A percentile compares a stretch with the other conserved stretches of the same genome.
These are phyloP conservation scores for Gnatocerus cornutus DNA, from an alignment of 2,888 invertebrate species.

Conservation along the genomic window DNA sequence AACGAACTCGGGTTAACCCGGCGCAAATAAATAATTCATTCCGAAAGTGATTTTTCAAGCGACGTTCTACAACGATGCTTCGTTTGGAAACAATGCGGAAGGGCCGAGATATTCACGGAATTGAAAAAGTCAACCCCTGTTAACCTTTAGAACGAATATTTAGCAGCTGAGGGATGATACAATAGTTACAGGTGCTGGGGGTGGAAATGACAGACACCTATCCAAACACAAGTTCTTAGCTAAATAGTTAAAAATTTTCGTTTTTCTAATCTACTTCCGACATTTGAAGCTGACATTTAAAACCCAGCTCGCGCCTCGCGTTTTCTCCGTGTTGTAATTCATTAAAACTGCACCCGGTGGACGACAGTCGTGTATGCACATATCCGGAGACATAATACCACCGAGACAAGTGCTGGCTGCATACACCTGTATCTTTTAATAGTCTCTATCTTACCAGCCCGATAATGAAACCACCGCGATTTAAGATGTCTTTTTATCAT, in stretches of 20 bases:
- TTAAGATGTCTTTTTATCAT: conserved; percentile 31
- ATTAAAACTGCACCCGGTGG: conserved; percentile 30
- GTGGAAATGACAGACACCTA: too few relatives aligned
- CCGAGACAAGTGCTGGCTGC: conserved; percentile 22
- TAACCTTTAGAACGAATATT: conserved; percentile 23
- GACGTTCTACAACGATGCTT: conserved; percentile 13
- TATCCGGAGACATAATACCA: conserved; percentile 23
- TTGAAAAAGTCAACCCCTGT: conserved; percentile 31
- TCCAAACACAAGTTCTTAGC: too few relatives aligned
- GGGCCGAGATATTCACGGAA: conserved; percentile 20
- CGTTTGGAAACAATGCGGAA: conserved; percentile 29
- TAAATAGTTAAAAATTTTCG: too few relatives aligned
- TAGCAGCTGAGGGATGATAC: conserved; percentile 9
- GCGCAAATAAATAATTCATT: conserved; percentile 37
- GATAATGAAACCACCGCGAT: conserved; percentile 37
- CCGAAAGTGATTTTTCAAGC: conserved; percentile 16
- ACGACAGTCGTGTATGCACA: conserved; percentile 14
- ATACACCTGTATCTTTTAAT: conserved; percentile 32
- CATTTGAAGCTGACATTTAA: conserved; percentile 24
- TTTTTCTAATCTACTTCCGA: conserved; percentile 11
- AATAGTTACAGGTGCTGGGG: background rate
- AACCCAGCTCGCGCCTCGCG: conserved; percentile 8
- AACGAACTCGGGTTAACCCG: conserved; percentile 24
- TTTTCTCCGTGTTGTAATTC: conserved; percentile 19
- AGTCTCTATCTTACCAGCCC: conserved; percentile 10